Evolutionary conservation across 2,113 vertebrate species (phyloP).

Genomic region (Pygoscelis antarcticus): DNA sequence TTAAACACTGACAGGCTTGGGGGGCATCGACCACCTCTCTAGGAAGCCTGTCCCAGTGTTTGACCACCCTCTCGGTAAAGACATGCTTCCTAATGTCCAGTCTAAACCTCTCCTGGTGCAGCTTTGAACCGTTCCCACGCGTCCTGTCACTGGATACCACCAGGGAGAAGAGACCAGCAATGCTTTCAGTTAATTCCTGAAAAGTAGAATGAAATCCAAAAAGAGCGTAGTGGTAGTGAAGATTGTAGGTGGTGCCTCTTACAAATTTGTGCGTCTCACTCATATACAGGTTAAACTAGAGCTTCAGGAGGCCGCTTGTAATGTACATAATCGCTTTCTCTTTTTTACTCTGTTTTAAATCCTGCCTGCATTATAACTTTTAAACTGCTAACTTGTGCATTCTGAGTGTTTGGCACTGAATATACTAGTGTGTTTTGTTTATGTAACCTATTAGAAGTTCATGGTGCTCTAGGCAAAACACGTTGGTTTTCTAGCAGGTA

Average conservation of each 20-base stretch:
- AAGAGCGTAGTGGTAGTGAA: background rate
- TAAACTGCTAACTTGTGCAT: constrained; percentile 27
- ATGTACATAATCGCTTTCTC: background rate
- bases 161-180: background rate
- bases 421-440: background rate
- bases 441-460: background rate
- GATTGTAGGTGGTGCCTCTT: background rate
- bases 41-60: background rate
- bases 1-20: background rate
- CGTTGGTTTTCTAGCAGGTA: background rate
- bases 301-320: background rate
- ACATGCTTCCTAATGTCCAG: background rate
- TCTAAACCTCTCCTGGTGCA: background rate
- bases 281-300: background rate
- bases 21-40: background rate
- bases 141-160: fast-evolving
- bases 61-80: background rate
- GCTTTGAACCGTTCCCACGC: background rate
- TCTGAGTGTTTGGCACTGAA: background rate
- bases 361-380: constrained; percentile 36
- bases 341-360: background rate
- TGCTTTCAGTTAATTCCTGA: background rate
- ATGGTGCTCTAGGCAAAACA: background rate
- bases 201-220: background rate
- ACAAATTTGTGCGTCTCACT: background rate